A percentile compares a stretch with the other conserved stretches of the same genome.
Conservation (phyloP, 2,888 invertebrate genomes). For the Balanococcus diminutus region DNA sequence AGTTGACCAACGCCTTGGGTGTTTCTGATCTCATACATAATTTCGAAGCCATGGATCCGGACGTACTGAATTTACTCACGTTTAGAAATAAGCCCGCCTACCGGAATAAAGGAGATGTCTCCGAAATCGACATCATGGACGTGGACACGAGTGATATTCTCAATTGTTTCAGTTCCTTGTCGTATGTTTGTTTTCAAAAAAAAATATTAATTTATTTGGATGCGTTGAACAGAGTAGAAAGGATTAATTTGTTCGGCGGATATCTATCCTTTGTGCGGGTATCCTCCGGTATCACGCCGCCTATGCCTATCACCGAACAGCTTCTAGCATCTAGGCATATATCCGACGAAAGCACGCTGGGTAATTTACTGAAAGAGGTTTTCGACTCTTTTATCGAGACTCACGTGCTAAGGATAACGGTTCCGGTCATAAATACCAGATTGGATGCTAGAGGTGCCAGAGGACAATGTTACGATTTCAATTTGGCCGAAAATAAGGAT, state of each 20-base stretch:
- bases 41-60: slow-evolving; percentile 54
- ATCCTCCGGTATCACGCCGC: neutral
- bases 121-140: slow-evolving; percentile 49
- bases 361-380: slow-evolving; percentile 12
- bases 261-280: slow-evolving; percentile 57
- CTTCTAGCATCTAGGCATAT: slow-evolving; percentile 39
- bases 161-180: slow-evolving; percentile 44
- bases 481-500: neutral
- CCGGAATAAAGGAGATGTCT: slow-evolving; percentile 5
- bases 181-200: slow-evolving; percentile 66
- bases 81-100: slow-evolving; percentile 21
- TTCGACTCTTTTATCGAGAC: slow-evolving; percentile 51
- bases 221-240: slow-evolving; percentile 64
- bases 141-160: slow-evolving; percentile 54
- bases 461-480: slow-evolving; percentile 52
- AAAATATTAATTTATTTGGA: slow-evolving; percentile 67
- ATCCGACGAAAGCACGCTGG: slow-evolving; percentile 23
- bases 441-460: slow-evolving; percentile 35
- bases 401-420: slow-evolving; percentile 44
- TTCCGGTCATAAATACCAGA: slow-evolving; percentile 51
- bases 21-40: slow-evolving; percentile 48
- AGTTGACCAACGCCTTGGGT: neutral
- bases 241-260: slow-evolving; percentile 67
- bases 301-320: slow-evolving; percentile 51
- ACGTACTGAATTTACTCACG: slow-evolving; percentile 46